A percentile compares a stretch with the other conserved stretches of the same genome.
Evolutionary conservation across 2,113 vertebrate species (phyloP).

Genomic region (Clupea harengus): DNA sequence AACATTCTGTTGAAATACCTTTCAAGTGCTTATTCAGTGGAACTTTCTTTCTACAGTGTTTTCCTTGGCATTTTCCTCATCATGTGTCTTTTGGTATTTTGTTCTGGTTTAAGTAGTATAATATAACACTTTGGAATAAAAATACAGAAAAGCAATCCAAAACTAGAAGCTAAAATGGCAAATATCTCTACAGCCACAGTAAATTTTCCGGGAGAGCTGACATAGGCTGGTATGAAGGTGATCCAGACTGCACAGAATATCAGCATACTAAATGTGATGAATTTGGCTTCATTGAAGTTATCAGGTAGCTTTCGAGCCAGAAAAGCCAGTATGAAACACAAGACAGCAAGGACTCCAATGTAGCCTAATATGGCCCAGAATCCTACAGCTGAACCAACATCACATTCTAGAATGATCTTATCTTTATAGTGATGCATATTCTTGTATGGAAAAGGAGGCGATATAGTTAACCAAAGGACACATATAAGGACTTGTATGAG

Average conservation of each 20-base stretch:
- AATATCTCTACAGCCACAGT: constrained; percentile 50
- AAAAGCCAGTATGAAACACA: constrained; percentile 43
- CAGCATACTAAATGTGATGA: constrained; percentile 50
- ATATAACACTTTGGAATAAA: constrained; percentile 55
- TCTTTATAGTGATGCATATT: constrained; percentile 47
- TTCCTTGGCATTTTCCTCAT: constrained; percentile 34
- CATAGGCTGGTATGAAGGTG: constrained; percentile 49
- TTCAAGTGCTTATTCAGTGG: not conserved
- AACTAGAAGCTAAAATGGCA: constrained; percentile 49
- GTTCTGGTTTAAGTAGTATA: constrained; percentile 51
- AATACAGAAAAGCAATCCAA: constrained; percentile 52
- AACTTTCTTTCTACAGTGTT: not conserved
- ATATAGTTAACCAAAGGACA: constrained; percentile 44
- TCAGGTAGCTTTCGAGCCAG: constrained; percentile 40
- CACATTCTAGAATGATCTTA: constrained; percentile 47
- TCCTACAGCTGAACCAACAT: constrained; percentile 42
- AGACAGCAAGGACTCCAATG: constrained; percentile 42
- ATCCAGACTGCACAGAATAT: constrained; percentile 52
- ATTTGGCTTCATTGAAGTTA: constrained; percentile 51
- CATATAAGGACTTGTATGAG: constrained; percentile 49
- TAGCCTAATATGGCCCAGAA: constrained; percentile 49
- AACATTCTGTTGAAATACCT: not conserved
- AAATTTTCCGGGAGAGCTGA: constrained; percentile 47
- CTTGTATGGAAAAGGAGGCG: constrained; percentile 43
- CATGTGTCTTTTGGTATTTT: constrained; percentile 51